phyloP scores from a whole-genome alignment of 2,888 invertebrate genomes.

The Hirtodrosophila cameraria region DNA sequence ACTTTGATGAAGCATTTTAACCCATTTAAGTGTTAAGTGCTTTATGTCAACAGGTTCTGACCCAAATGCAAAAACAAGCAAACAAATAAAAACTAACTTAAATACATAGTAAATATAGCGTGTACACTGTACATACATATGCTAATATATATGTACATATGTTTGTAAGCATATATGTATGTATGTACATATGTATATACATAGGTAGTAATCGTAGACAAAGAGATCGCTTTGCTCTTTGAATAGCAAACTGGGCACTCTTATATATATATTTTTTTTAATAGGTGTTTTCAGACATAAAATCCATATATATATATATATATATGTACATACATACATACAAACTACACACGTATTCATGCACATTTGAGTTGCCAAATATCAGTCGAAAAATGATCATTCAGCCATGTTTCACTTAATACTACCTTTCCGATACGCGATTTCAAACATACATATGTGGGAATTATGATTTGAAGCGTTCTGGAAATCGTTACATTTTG shows the following conservation, averaged over 20 bases:
- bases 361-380: no score
- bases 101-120: no score
- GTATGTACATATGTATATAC: not conserved
- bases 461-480: no score
- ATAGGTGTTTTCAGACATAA: no score
- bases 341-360: no score
- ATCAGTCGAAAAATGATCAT: no score
- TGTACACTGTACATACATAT: no score
- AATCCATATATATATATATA: slow-evolving; percentile 14
- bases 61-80: slow-evolving; percentile 55
- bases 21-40: slow-evolving; percentile 59
- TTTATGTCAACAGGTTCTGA: slow-evolving; percentile 76
- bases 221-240: slow-evolving; percentile 5
- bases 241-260: not conserved
- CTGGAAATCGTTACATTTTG: no score
- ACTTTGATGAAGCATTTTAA: slow-evolving; percentile 52
- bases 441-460: not conserved
- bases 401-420: no score
- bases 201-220: slow-evolving; percentile 1
- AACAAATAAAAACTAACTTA: slow-evolving; percentile 7
- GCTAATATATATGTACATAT: not conserved
- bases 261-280: no score
- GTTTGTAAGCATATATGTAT: not conserved
- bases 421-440: slow-evolving; percentile 26
- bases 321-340: not conserved